Percentiles rank a stretch among this genome's conserved stretches.
Evolutionary conservation across 1,140 invertebrate species (phyloP).

Genomic region (Saxidomus purpurata): DNA sequence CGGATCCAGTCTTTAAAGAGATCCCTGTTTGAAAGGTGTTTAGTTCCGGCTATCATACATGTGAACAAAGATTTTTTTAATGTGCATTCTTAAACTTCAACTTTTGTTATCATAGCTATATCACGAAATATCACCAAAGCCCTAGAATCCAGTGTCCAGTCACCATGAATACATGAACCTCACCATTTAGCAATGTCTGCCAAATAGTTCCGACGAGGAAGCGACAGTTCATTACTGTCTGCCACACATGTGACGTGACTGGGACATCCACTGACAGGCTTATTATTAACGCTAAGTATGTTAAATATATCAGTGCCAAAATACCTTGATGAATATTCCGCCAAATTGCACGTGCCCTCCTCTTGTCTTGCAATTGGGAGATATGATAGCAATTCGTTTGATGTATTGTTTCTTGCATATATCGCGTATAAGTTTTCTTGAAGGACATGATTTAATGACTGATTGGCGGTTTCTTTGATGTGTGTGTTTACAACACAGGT

Average conservation of each 20-base stretch:
- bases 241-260: slow-evolving; percentile 8
- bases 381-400: slow-evolving; percentile 36
- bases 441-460: slow-evolving; percentile 13
- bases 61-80: no score
- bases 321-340: slow-evolving; percentile 25
- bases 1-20: no score
- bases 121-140: no score
- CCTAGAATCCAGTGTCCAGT: no score
- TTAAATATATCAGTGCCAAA: slow-evolving; percentile 46
- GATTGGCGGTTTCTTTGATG: background rate
- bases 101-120: no score
- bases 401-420: slow-evolving; percentile 38
- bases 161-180: no score
- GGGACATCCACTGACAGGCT: slow-evolving; percentile 18
- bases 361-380: slow-evolving; percentile 13
- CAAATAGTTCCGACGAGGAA: background rate
- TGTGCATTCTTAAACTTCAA: no score
- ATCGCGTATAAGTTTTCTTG: slow-evolving; percentile 1
- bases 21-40: no score
- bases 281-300: slow-evolving; percentile 26
- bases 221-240: background rate
- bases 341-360: slow-evolving; percentile 24
- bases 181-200: no score
- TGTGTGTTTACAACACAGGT: background rate
- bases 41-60: no score